These are phyloP conservation scores for Plectrocnemia conspersa DNA, from an alignment of 1,140 invertebrate genomes.

Conservation along the genomic window DNA sequence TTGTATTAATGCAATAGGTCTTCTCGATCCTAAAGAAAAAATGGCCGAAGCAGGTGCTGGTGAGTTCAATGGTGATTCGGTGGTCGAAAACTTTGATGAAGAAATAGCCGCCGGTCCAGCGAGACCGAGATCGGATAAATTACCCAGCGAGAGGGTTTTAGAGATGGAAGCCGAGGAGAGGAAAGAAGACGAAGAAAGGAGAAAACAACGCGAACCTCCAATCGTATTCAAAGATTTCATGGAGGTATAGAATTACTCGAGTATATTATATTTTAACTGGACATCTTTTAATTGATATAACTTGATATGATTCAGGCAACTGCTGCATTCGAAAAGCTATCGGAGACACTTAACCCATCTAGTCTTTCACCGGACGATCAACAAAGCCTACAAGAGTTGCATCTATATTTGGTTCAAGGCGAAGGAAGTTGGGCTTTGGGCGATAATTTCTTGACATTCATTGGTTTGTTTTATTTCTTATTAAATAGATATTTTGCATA, in stretches of 20 bases:
- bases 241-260: constrained; percentile 53
- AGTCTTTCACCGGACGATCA: constrained; percentile 59
- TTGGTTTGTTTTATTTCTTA: constrained; percentile 55
- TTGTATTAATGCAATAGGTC: constrained; percentile 18
- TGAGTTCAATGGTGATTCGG: constrained; percentile 36
- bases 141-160: constrained; percentile 50
- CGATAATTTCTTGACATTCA: constrained; percentile 78
- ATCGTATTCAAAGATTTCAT: constrained; percentile 72
- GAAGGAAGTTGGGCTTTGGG: constrained; percentile 89
- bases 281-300: no score
- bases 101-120: constrained; percentile 41
- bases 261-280: no score
- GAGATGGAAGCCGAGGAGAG: constrained; percentile 64
- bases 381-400: constrained; percentile 70
- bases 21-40: constrained; percentile 16
- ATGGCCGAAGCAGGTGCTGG: constrained; percentile 32
- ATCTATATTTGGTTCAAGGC: constrained; percentile 80
- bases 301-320: no score
- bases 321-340: constrained; percentile 42
- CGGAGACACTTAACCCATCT: constrained; percentile 38
- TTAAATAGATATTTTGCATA: neutral
- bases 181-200: constrained; percentile 63
- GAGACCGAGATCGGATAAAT: constrained; percentile 31
- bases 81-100: constrained; percentile 39
- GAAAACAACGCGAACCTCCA: constrained; percentile 73